These are phyloP conservation scores for Eristalis pertinax DNA, from an alignment of 2,888 invertebrate species.

Conservation along the genomic window DNA sequence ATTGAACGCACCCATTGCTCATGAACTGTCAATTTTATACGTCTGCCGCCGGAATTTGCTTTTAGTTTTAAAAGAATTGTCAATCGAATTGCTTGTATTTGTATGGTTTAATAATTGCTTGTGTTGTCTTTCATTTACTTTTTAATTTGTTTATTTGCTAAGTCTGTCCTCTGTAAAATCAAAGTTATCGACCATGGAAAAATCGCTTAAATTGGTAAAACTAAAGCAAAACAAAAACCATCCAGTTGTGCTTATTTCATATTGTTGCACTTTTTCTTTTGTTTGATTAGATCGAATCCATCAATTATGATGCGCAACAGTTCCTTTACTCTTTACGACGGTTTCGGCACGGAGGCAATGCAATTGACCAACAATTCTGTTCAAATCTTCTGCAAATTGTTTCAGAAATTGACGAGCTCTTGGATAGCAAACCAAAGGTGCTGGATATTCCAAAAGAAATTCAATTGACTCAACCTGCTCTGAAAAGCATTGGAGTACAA, in stretches of 20 bases:
- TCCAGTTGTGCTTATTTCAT: neutral
- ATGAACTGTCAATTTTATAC: neutral
- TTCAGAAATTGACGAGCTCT: constrained; percentile 75
- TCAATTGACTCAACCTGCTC: neutral
- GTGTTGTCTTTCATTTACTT: neutral
- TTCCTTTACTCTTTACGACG: neutral
- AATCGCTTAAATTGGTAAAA: neutral
- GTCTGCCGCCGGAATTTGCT: neutral
- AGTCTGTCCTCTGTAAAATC: neutral
- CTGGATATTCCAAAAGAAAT: neutral
- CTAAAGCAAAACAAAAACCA: neutral
- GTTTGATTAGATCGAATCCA: neutral
- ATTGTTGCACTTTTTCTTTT: neutral
- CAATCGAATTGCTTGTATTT: neutral
- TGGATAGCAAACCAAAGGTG: constrained; percentile 73
- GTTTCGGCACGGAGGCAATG: neutral
- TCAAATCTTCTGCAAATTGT: constrained; percentile 75
- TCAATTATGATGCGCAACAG: constrained; percentile 13
- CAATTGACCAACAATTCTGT: constrained; percentile 75
- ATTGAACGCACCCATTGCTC: neutral
- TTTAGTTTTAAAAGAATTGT: neutral
- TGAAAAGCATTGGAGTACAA: constrained; percentile 1
- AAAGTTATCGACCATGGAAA: neutral
- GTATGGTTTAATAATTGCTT: neutral
- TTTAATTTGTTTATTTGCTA: neutral